Conservation (phyloP, 1,140 invertebrate genomes). For the Orchestia grillus region DNA sequence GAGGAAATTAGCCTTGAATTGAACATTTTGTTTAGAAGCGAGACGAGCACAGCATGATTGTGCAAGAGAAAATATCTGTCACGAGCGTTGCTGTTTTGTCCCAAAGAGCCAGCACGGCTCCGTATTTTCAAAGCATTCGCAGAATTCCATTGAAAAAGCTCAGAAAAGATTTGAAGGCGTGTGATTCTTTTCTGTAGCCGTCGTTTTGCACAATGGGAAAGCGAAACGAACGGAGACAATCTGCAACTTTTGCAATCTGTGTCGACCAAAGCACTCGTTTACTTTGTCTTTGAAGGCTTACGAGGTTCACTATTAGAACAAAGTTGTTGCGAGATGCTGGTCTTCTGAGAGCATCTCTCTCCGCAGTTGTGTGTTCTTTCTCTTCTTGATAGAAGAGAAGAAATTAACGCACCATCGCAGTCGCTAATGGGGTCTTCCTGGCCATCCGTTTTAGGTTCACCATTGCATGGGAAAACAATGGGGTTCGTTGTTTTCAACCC, state of each 20-base stretch:
- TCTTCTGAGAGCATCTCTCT: slow-evolving; percentile 12
- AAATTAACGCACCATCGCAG: not conserved
- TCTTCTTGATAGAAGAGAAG: not conserved
- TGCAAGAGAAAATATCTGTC: not conserved
- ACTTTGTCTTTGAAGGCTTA: slow-evolving; percentile 56
- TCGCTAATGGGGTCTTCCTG: not conserved
- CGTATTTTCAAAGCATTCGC: slow-evolving; percentile 46
- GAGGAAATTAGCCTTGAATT: not conserved
- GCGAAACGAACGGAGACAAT: slow-evolving; percentile 52
- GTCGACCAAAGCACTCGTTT: slow-evolving; percentile 53
- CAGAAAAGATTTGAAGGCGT: slow-evolving; percentile 43
- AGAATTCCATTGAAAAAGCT: slow-evolving; percentile 28
- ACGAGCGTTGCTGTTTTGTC: not conserved
- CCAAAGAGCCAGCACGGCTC: not conserved
- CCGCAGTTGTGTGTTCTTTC: not conserved
- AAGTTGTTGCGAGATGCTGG: slow-evolving; percentile 27
- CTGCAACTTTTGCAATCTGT: slow-evolving; percentile 54
- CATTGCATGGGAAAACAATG: not conserved
- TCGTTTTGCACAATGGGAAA: slow-evolving; percentile 51
- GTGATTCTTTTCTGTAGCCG: slow-evolving; percentile 26
- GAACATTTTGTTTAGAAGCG: not conserved
- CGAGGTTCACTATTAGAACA: slow-evolving; percentile 50
- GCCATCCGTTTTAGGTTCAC: not conserved
- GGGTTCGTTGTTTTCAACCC: not conserved
- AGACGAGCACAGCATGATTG: not conserved